Percentiles rank a stretch among this genome's conserved stretches.
Conservation (phyloP, 1,140 invertebrate species). For the Hydropsyche tenuis region DNA sequence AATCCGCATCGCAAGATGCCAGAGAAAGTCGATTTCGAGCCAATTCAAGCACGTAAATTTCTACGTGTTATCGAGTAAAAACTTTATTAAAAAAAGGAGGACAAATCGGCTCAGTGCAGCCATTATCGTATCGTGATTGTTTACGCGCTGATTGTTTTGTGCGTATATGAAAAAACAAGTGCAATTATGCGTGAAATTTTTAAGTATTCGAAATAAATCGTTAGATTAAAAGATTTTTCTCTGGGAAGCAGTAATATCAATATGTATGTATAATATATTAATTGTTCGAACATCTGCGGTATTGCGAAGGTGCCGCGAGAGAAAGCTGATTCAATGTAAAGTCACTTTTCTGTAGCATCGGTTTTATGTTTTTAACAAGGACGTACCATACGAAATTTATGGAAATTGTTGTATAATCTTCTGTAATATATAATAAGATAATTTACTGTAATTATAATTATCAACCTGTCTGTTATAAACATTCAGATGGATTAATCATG, state of each 20-base stretch:
- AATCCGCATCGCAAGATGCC: not conserved
- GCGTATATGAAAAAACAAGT: slow-evolving; percentile 7
- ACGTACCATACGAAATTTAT: not conserved
- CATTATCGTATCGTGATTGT: not conserved
- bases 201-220: not conserved
- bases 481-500: too few relatives aligned
- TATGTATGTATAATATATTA: not conserved
- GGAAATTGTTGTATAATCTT: too few relatives aligned
- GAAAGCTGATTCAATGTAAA: not conserved
- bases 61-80: slow-evolving; percentile 25
- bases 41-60: slow-evolving; percentile 33
- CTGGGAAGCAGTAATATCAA: not conserved
- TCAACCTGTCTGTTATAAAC: too few relatives aligned
- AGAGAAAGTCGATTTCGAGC: slow-evolving; percentile 32
- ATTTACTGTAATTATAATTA: too few relatives aligned
- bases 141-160: slow-evolving; percentile 27
- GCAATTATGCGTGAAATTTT: slow-evolving; percentile 19
- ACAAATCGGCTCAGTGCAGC: not conserved
- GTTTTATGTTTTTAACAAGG: not conserved
- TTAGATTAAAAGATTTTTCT: not conserved
- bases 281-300: not conserved
- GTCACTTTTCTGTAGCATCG: not conserved
- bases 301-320: not conserved
- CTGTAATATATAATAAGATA: too few relatives aligned
- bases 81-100: not conserved